phyloP scores from a whole-genome alignment of 2,113 vertebrate genomes.

The Lophochroa leadbeateri region DNA sequence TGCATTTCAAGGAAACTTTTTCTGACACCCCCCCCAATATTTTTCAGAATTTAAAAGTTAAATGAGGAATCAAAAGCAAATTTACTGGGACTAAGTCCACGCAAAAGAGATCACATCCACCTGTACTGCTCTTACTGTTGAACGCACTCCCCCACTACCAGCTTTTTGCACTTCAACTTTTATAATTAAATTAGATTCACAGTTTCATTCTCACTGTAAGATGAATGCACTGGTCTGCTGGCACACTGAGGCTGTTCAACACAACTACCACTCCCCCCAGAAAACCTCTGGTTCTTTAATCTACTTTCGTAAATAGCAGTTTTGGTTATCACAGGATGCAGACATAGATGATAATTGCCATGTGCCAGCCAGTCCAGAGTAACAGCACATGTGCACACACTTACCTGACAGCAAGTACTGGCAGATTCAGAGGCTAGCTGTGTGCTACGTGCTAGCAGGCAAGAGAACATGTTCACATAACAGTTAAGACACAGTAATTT shows the following conservation, averaged over 20 bases:
- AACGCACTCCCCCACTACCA: background rate
- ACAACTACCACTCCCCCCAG: too few relatives aligned
- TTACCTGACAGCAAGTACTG: background rate
- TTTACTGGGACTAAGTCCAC: background rate
- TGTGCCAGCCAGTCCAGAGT: background rate
- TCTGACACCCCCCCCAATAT: background rate
- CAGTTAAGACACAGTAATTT: background rate
- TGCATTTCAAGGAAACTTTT: background rate
- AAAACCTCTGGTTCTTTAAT: background rate
- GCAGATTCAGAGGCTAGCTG: background rate
- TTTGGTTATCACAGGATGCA: background rate
- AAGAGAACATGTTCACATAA: background rate
- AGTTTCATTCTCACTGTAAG: background rate
- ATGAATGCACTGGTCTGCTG: background rate
- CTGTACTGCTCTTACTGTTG: background rate
- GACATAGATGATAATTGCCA: background rate
- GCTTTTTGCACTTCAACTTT: background rate
- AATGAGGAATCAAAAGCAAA: background rate
- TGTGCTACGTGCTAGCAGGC: background rate
- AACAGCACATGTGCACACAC: background rate
- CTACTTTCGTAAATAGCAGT: background rate
- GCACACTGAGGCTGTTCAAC: background rate
- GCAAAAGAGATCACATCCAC: background rate
- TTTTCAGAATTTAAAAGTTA: background rate
- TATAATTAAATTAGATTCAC: background rate